Evolutionary conservation across 2,888 invertebrate genomes (phyloP).

Genomic region (Polia nebulosa): DNA sequence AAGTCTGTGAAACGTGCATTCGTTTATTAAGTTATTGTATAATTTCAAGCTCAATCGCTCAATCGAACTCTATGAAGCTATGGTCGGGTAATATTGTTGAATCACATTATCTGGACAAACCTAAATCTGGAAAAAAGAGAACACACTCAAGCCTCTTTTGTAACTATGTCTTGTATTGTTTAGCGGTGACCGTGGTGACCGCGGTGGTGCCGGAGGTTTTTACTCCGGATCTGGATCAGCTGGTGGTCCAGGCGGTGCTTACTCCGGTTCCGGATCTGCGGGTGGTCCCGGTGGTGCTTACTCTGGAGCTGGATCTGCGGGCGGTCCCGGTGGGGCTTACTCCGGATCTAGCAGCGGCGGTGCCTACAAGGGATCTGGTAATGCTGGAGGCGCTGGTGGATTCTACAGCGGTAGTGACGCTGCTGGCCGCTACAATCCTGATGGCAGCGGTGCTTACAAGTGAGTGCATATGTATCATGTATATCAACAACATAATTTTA

Average conservation of each 20-base stretch:
- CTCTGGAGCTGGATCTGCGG: constrained; percentile 52
- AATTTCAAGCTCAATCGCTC: not conserved
- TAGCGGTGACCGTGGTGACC: constrained; percentile 85
- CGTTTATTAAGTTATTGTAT: not conserved
- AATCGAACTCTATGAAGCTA: not conserved
- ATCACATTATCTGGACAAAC: not conserved
- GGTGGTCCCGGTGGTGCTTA: constrained; percentile 73
- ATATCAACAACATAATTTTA: not conserved
- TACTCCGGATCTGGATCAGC: constrained; percentile 71
- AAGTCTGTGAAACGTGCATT: not conserved
- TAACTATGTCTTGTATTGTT: constrained; percentile 18
- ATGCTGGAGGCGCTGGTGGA: constrained; percentile 58
- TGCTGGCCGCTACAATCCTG: constrained; percentile 75
- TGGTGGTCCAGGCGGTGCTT: constrained; percentile 71
- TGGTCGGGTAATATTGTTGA: not conserved
- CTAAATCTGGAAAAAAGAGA: not conserved
- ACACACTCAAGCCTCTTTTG: not conserved
- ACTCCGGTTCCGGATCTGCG: constrained; percentile 71
- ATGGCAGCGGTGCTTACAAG: constrained; percentile 68
- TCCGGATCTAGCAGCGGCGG: constrained; percentile 36
- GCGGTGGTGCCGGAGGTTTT: constrained; percentile 83
- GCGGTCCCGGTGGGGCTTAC: constrained; percentile 70
- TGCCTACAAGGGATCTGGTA: constrained; percentile 59
- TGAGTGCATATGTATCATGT: constrained; percentile 47
- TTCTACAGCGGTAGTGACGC: constrained; percentile 67